phyloP scores from a whole-genome alignment of 2,888 invertebrate species.

The Tupiocoris notatus region DNA sequence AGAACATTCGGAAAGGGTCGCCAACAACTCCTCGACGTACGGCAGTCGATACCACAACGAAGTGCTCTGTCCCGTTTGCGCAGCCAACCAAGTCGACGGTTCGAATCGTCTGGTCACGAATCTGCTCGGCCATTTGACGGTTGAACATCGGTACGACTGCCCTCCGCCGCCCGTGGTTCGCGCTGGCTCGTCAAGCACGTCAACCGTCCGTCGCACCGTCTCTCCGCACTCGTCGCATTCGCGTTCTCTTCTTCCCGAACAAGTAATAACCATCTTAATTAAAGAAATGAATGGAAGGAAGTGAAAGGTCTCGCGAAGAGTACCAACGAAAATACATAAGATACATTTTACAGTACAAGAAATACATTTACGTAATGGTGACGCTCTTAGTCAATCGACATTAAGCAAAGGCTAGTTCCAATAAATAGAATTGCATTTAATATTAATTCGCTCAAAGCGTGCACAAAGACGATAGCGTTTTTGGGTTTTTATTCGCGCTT shows the following conservation, averaged over 20 bases:
- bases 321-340: too few species aligned
- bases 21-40: constrained; percentile 71
- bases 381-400: too few species aligned
- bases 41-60: background rate
- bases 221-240: background rate
- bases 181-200: background rate
- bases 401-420: too few species aligned
- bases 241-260: background rate
- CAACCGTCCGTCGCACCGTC: background rate
- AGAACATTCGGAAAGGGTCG: constrained; percentile 89
- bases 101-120: background rate
- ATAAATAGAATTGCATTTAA: too few species aligned
- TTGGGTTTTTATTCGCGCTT: too few species aligned
- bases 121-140: background rate
- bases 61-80: constrained; percentile 93
- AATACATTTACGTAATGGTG: too few species aligned
- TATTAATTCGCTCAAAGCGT: too few species aligned
- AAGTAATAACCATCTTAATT: too few species aligned
- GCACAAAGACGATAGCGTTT: too few species aligned
- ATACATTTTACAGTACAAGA: too few species aligned
- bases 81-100: constrained; percentile 71
- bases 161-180: background rate
- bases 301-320: too few species aligned
- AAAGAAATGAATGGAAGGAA: background rate
- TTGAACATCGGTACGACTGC: background rate